These are phyloP conservation scores for Castor canadensis DNA, from an alignment of 2,113 vertebrate species.

Conservation along the genomic window DNA sequence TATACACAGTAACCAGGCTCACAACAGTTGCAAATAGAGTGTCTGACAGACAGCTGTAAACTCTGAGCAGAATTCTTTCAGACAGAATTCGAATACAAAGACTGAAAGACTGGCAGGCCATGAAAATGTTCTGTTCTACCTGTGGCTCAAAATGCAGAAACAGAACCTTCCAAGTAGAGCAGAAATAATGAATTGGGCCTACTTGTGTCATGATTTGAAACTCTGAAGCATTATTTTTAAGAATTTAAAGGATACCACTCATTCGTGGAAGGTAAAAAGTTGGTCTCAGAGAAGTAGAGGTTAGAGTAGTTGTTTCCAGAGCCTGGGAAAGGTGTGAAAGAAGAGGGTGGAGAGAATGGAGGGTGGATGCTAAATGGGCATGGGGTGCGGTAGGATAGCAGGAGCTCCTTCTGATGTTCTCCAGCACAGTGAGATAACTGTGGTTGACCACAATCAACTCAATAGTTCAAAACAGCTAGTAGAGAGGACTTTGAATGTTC, in stretches of 20 bases:
- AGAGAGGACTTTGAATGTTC: neutral
- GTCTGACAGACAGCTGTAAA: neutral
- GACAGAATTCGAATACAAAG: neutral
- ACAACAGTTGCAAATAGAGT: neutral
- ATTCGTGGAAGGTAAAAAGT: neutral
- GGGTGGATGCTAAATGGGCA: neutral
- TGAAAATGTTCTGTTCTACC: neutral
- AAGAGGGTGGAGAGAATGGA: neutral
- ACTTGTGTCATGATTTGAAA: neutral
- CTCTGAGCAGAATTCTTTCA: neutral
- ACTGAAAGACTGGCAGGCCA: neutral
- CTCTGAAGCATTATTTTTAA: slow-evolving; percentile 20
- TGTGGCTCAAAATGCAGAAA: slow-evolving; percentile 32
- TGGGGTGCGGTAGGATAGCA: neutral
- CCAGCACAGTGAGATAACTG: neutral
- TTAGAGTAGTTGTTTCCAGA: neutral
- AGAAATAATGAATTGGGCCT: slow-evolving; percentile 28
- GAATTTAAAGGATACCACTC: neutral
- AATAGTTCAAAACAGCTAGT: neutral
- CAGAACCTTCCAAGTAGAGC: neutral
- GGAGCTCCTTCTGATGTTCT: neutral
- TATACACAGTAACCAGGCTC: neutral
- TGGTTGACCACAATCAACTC: neutral
- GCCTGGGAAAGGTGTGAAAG: neutral
- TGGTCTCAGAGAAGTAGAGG: neutral